phyloP scores from a whole-genome alignment of 2,888 invertebrate genomes.

The Ormyrus rosae region DNA sequence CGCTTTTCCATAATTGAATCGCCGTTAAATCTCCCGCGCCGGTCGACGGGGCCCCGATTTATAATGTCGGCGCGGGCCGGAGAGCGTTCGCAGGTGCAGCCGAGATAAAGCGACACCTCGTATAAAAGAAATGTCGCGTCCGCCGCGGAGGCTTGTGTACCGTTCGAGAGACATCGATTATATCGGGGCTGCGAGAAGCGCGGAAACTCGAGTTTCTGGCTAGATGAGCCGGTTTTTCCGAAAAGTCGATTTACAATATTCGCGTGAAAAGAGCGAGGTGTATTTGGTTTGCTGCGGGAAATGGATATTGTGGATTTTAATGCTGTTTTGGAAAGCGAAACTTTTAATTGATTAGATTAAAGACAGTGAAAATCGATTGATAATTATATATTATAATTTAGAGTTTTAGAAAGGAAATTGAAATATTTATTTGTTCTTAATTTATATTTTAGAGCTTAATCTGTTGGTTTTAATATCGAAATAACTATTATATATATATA shows the following conservation, averaged over 20 bases:
- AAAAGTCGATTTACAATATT: not conserved
- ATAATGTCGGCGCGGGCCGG: conserved; percentile 1
- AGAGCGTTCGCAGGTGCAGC: not conserved
- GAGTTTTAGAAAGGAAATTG: not conserved
- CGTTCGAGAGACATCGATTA: not conserved
- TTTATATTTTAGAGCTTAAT: not conserved
- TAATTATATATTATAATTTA: not conserved
- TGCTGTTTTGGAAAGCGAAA: no score
- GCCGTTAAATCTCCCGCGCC: conserved; percentile 34
- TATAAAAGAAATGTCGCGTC: conserved; percentile 11
- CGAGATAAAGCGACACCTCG: not conserved
- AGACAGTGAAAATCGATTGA: not conserved
- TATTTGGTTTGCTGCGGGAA: not conserved
- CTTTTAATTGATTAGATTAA: no score
- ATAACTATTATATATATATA: no score
- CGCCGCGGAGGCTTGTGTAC: not conserved
- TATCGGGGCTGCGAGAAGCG: not conserved
- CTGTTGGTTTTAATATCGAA: not conserved
- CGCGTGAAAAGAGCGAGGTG: conserved; percentile 6
- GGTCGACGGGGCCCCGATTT: conserved; percentile 26
- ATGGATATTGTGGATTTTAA: not conserved
- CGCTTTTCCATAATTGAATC: conserved; percentile 42
- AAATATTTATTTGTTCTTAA: conserved; percentile 7
- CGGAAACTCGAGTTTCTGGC: no score
- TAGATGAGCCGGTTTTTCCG: not conserved